phyloP scores from a whole-genome alignment of 2,113 vertebrate genomes.

The Spermophilus dauricus region DNA sequence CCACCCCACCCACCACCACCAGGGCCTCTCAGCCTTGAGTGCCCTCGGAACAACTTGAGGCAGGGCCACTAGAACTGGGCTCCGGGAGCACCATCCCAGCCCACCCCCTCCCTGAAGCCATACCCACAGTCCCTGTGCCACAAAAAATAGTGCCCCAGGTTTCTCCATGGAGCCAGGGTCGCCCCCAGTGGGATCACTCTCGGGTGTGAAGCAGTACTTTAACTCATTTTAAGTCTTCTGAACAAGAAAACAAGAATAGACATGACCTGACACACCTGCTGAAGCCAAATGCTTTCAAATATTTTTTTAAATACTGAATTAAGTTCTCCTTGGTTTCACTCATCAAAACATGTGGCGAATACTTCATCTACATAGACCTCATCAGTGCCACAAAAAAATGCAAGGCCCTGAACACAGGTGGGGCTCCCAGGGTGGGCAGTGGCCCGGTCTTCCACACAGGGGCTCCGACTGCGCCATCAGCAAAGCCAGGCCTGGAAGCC shows the following conservation, averaged over 20 bases:
- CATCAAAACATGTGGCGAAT: neutral
- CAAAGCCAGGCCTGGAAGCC: neutral
- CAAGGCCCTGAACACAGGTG: rapidly evolving
- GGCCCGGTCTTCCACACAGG: neutral
- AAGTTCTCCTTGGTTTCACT: neutral
- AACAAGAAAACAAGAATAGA: neutral
- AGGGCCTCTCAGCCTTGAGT: neutral
- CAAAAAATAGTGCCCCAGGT: neutral
- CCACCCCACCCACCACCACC: no score
- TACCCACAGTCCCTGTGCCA: neutral
- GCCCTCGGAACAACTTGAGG: neutral
- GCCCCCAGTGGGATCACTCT: rapidly evolving
- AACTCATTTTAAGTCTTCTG: neutral
- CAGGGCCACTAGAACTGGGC: neutral
- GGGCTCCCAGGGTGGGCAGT: neutral
- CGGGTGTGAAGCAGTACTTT: neutral
- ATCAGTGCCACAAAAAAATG: neutral
- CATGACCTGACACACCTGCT: neutral
- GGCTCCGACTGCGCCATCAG: neutral
- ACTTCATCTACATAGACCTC: neutral
- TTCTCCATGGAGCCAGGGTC: neutral
- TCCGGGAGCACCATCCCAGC: neutral
- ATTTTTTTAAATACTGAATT: neutral
- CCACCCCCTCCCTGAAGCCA: neutral
- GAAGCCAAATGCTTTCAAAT: neutral